Base-by-base conservation (phyloP, 2,888 invertebrate species). In the Rutpela maculata region DNA sequence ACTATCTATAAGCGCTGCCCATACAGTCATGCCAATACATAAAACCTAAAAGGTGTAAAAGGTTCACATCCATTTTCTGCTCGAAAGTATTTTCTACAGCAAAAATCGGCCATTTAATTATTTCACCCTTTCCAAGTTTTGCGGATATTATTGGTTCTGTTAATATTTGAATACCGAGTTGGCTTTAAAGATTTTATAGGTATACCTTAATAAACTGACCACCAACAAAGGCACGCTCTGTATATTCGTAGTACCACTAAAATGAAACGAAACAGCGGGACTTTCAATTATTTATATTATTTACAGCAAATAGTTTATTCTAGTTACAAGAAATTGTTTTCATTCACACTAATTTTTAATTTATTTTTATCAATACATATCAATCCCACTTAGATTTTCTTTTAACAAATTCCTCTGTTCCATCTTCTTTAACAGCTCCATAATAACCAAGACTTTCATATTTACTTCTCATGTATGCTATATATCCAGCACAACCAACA, bases 381-480 rank as follows among this genome's bases (percentile, higher is more conserved):
- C 87, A 92, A 86, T 95, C 94, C 96, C 96, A 96, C 89, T 94
- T 95, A 0, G 96, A 96, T 87, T 93, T 93, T 88, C 93, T 95
- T 87, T 95, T 95, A 82, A 93, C 91, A 88, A 94, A 95, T 71
- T 93, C 91, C 89, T 95, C 94, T 84, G 93, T 92, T 6, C 96
- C 97, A 87, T 97, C 95, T 80, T 94, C 92, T 86, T 94, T 93
- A 18, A 97, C 91, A 0, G 96, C 96, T 35, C 95, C 91, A 89
- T 97, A 97, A 87, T 95, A 96, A 59, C 95, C 95, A 90, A 95
- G 92, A 31, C 92, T 91, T 89, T 96, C 95, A 88, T 95, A 95
- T 88, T 95, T 95, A 70, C 92, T 91, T 81, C 96, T 93, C 96
- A 97, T 96, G 86, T 97, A 98, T 4, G 94, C 92, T 78, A 98